Evolutionary conservation across 2,888 invertebrate genomes (phyloP).

Genomic region (Spodoptera littoralis): DNA sequence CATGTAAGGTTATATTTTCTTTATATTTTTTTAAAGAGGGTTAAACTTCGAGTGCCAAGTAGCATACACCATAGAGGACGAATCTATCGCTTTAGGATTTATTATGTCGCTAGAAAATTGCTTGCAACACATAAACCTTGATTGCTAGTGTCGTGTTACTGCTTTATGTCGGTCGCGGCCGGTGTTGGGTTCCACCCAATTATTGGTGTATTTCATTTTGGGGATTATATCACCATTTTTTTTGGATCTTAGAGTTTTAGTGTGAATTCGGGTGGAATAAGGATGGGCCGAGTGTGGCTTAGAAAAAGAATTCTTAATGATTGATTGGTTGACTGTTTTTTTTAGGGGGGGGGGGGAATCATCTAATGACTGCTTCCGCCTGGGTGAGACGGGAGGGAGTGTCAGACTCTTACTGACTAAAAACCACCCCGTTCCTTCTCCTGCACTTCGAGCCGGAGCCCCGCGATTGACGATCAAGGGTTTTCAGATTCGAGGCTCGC

Average conservation of each 20-base stretch:
- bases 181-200: conserved; percentile 66
- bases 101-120: conserved; percentile 80
- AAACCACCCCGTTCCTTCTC: too few species aligned
- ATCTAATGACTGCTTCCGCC: too few species aligned
- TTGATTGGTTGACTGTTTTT: too few species aligned
- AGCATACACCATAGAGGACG: conserved; percentile 61
- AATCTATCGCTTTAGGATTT: conserved; percentile 84
- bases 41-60: conserved; percentile 43
- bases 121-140: conserved; percentile 79
- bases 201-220: conserved; percentile 52
- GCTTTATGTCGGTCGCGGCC: conserved; percentile 62
- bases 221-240: conserved; percentile 28
- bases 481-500: too few species aligned
- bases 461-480: too few species aligned
- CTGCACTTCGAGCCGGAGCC: too few species aligned
- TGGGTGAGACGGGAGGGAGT: too few species aligned
- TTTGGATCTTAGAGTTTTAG: conserved; percentile 18
- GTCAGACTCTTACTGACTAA: too few species aligned
- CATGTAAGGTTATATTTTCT: too few species aligned
- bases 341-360: too few species aligned
- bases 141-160: conserved; percentile 82
- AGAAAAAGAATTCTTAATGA: too few species aligned
- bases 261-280: not conserved
- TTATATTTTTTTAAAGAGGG: not conserved
- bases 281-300: too few species aligned